A percentile compares a stretch with the other conserved stretches of the same genome.
Conservation (phyloP, 2,797 vertebrate genomes). For the Enteromius afrohamiltoni region DNA sequence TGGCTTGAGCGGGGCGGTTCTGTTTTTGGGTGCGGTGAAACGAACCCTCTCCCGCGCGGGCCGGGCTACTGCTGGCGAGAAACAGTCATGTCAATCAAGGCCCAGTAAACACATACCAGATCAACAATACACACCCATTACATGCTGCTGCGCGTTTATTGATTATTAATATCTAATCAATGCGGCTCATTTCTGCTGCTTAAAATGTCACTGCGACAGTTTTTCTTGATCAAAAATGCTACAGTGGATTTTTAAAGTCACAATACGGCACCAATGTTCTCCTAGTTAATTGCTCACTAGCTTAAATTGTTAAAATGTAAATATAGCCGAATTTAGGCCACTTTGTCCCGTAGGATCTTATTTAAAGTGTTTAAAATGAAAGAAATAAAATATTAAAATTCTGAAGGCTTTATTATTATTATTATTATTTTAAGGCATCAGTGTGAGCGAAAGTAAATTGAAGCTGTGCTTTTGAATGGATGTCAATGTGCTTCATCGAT, state of each 20-base stretch:
- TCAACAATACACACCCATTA: slow-evolving; percentile 42
- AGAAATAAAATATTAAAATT: not conserved
- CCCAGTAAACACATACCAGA: slow-evolving; percentile 71
- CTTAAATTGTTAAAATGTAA: not conserved
- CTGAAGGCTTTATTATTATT: too few species aligned
- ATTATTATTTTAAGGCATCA: not conserved
- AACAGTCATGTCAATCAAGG: slow-evolving; percentile 75
- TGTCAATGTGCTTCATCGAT: slow-evolving; percentile 38
- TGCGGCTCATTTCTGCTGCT: not conserved
- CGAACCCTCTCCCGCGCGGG: slow-evolving; percentile 81
- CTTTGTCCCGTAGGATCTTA: not conserved
- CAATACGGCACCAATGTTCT: not conserved
- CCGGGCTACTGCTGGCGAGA: slow-evolving; percentile 81
- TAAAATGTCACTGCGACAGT: not conserved
- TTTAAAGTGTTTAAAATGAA: not conserved
- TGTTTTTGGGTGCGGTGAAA: slow-evolving; percentile 82
- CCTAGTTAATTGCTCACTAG: not conserved
- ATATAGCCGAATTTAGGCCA: not conserved
- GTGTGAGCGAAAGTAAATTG: not conserved
- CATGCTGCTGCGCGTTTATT: slow-evolving; percentile 7
- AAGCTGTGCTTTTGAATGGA: slow-evolving; percentile 24
- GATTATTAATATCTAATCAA: not conserved
- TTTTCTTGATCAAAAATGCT: not conserved
- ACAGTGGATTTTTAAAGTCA: not conserved
- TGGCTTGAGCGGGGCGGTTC: slow-evolving; percentile 77